Conservation (phyloP, 1,140 invertebrate genomes). For the Galendromus occidentalis region DNA sequence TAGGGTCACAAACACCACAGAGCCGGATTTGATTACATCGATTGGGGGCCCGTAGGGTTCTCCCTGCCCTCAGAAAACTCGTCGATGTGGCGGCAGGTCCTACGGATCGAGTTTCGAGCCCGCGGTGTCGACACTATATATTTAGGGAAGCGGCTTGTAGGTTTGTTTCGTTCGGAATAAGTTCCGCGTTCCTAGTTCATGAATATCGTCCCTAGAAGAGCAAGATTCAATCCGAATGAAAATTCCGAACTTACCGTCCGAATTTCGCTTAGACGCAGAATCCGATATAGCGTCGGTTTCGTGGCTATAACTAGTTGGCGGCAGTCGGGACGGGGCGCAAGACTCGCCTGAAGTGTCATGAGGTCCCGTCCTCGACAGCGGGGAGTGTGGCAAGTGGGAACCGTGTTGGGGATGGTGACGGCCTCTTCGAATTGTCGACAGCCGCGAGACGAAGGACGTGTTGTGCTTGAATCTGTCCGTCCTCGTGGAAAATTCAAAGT, state of each 20-base stretch:
- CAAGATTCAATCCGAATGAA: no score
- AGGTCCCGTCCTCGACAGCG: constrained; percentile 13
- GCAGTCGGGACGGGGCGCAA: constrained; percentile 14
- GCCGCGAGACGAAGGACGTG: constrained; percentile 62
- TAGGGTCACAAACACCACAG: no score
- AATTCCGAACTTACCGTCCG: constrained; percentile 58
- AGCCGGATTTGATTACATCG: no score
- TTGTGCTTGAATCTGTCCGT: constrained; percentile 60
- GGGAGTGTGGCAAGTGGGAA: constrained; percentile 17
- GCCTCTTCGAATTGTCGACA: constrained; percentile 54
- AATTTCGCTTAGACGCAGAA: constrained; percentile 50
- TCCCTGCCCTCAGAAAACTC: no score
- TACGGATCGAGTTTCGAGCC: no score
- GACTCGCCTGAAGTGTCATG: constrained; percentile 13
- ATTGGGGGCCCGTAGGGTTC: no score
- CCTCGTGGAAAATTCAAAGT: constrained; percentile 29
- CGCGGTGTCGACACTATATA: no score
- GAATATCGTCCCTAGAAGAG: no score
- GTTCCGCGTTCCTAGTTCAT: no score
- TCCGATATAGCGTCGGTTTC: constrained; percentile 32
- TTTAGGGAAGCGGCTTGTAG: no score
- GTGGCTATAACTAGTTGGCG: constrained; percentile 7
- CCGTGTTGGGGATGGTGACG: constrained; percentile 46
- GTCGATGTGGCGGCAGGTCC: no score
- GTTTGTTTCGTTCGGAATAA: no score